Conservation (phyloP, 2,113 vertebrate genomes). For the Oncorhynchus tshawytscha region DNA sequence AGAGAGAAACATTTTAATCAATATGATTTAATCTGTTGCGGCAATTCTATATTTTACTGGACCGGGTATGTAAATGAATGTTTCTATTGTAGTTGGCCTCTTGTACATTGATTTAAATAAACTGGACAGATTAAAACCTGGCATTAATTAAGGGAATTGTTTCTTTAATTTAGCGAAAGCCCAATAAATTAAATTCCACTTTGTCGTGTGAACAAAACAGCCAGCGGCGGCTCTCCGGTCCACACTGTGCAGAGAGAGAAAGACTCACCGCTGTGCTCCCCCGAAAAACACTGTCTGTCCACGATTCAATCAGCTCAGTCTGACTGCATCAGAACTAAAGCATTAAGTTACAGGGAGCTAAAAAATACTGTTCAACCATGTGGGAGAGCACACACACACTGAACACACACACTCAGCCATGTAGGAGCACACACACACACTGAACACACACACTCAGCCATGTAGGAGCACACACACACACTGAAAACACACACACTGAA, state of each 20-base stretch:
- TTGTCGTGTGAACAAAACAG: constrained; percentile 30
- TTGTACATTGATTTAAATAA: constrained; percentile 54
- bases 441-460: not conserved
- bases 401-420: not conserved
- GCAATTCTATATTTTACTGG: constrained; percentile 41
- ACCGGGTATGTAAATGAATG: constrained; percentile 44
- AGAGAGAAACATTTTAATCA: constrained; percentile 42
- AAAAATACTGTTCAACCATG: no score
- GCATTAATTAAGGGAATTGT: constrained; percentile 56
- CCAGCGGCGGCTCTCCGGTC: constrained; percentile 1
- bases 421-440: not conserved
- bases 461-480: no score
- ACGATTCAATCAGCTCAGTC: no score
- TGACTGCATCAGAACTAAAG: no score
- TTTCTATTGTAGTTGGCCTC: constrained; percentile 41
- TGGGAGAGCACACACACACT: not conserved
- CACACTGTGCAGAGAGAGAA: not conserved
- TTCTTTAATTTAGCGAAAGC: constrained; percentile 42
- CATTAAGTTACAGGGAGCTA: no score
- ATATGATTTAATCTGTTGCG: constrained; percentile 45
- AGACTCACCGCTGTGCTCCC: no score
- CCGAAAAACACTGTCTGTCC: no score
- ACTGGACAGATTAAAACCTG: constrained; percentile 41
- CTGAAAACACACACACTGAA: not conserved
- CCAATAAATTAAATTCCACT: constrained; percentile 44